Conservation (phyloP, 2,888 invertebrate genomes). For the Idaea biselata region DNA sequence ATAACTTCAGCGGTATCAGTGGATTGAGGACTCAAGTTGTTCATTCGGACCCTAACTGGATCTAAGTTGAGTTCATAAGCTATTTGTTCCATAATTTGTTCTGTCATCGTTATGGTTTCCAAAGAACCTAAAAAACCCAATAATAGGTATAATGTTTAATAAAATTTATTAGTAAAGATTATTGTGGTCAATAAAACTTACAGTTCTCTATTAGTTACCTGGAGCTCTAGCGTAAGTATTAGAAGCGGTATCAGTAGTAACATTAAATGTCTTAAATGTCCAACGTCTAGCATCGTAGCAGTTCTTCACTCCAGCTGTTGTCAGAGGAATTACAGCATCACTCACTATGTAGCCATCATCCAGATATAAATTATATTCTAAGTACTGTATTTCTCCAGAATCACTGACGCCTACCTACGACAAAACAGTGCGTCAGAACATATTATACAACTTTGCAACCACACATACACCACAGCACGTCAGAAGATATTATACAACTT, state of each 20-base stretch:
- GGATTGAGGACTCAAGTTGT: slow-evolving; percentile 58
- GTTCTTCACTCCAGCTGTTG: slow-evolving; percentile 64
- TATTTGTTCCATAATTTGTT: slow-evolving; percentile 84
- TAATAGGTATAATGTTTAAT: no score
- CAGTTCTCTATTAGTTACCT: slow-evolving; percentile 62
- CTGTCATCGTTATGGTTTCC: slow-evolving; percentile 83
- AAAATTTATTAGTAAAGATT: background rate
- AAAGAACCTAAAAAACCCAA: slow-evolving; percentile 71
- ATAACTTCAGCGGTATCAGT: slow-evolving; percentile 59
- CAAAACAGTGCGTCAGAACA: background rate
- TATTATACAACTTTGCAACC: background rate
- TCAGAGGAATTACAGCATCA: slow-evolving; percentile 66
- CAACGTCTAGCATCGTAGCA: slow-evolving; percentile 81
- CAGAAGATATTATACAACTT: no score
- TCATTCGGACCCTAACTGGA: slow-evolving; percentile 73
- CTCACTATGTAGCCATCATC: slow-evolving; percentile 78
- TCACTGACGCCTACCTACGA: slow-evolving; percentile 77
- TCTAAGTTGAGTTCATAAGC: slow-evolving; percentile 77
- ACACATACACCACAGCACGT: no score
- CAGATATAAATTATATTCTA: slow-evolving; percentile 78
- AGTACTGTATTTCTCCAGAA: slow-evolving; percentile 84
- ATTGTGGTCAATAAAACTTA: background rate
- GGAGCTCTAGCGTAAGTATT: slow-evolving; percentile 85
- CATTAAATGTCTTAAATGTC: slow-evolving; percentile 61
- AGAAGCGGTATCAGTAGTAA: slow-evolving; percentile 82